Percentiles rank a stretch among this genome's conserved stretches.
Evolutionary conservation across 2,797 vertebrate genomes (phyloP).

Genomic region (Liparis tanakae): DNA sequence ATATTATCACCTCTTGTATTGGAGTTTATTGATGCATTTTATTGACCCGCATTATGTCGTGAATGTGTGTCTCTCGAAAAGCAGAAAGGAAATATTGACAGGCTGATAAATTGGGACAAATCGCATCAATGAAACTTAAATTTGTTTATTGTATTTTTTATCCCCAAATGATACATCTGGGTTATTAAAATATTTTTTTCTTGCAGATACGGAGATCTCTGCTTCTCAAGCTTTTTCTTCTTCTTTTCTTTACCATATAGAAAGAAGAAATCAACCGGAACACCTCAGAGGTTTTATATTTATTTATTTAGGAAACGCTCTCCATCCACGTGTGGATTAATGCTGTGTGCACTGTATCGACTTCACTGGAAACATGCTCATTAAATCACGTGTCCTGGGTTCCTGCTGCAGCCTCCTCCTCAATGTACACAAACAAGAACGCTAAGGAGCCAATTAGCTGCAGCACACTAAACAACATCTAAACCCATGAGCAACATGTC

Average conservation of each 20-base stretch:
- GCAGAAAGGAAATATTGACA: background rate
- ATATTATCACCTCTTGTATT: background rate
- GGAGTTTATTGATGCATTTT: background rate
- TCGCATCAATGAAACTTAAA: background rate
- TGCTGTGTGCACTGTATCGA: background rate
- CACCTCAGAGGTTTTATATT: background rate
- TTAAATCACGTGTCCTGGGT: background rate
- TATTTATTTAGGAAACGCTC: background rate
- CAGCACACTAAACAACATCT: background rate
- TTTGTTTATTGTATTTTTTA: background rate
- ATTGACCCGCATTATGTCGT: background rate
- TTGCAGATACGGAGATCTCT: slow-evolving; percentile 19
- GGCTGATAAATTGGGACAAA: background rate
- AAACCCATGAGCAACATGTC: background rate
- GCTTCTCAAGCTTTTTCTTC: too few species aligned
- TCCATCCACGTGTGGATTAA: background rate
- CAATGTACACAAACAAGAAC: background rate
- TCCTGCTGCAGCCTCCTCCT: background rate
- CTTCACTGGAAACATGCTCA: background rate
- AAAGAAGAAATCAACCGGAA: background rate
- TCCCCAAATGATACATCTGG: background rate
- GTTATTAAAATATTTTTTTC: background rate
- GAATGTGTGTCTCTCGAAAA: background rate
- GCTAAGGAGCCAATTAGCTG: background rate
- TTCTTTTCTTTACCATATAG: background rate